Evolutionary conservation across 2,888 invertebrate species (phyloP).

Genomic region (Drosophila neoperkinsi): DNA sequence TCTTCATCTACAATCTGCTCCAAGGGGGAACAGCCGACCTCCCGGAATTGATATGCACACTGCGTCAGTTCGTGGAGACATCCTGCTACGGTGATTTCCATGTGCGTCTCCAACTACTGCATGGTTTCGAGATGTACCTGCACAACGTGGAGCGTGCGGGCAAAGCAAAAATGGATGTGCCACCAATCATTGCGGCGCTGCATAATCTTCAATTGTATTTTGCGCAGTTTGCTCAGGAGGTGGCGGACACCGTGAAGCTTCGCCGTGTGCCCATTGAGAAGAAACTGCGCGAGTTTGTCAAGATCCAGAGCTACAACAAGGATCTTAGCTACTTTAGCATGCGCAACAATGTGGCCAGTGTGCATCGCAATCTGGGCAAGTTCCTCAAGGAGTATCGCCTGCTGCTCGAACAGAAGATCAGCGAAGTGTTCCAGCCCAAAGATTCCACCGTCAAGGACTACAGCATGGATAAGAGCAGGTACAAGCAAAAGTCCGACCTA

Average conservation of each 20-base stretch:
- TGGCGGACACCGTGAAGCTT: conserved; percentile 88
- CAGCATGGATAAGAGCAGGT: conserved; percentile 78
- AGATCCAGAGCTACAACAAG: conserved; percentile 97
- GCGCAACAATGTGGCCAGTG: conserved; percentile 94
- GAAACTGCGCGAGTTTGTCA: conserved; percentile 96
- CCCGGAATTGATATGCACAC: conserved; percentile 85
- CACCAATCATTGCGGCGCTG: conserved; percentile 87
- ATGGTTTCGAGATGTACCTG: conserved; percentile 92
- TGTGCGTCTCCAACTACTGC: conserved; percentile 91
- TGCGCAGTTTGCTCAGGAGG: conserved; percentile 89
- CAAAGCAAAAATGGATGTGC: conserved; percentile 38
- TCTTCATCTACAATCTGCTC: conserved; percentile 91
- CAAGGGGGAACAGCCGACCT: conserved; percentile 77
- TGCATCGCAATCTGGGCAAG: conserved; percentile 94
- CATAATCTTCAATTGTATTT: conserved; percentile 95
- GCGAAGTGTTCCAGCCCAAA: conserved; percentile 84
- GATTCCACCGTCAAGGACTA: conserved; percentile 82
- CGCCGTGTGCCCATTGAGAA: conserved; percentile 94
- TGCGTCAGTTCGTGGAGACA: conserved; percentile 93
- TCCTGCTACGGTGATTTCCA: conserved; percentile 94
- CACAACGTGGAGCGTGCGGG: conserved; percentile 85
- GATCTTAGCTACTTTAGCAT: conserved; percentile 98
- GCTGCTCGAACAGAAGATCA: conserved; percentile 84
- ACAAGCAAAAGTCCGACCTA: conserved; percentile 77
- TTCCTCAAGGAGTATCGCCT: conserved; percentile 94